Conservation (phyloP, 1,140 invertebrate species). For the Leptinotarsa defecta region DNA sequence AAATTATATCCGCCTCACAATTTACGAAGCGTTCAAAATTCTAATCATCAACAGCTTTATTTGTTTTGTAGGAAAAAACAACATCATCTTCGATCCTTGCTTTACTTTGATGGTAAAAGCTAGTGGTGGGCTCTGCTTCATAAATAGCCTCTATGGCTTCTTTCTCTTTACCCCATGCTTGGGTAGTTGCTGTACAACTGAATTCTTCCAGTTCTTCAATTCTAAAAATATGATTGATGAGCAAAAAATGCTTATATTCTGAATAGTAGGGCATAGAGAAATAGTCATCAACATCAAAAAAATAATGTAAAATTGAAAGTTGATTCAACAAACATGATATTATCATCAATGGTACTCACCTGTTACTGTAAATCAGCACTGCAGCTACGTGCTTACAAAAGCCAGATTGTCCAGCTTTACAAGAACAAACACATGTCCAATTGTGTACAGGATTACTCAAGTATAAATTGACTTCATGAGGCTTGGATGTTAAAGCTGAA, state of each 20-base stretch:
- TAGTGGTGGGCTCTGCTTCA: no score
- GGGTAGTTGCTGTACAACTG: neutral
- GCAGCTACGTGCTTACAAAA: neutral
- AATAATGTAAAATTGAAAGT: neutral
- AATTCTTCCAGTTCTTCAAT: neutral
- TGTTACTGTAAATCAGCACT: neutral
- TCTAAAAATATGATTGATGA: neutral
- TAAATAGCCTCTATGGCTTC: no score
- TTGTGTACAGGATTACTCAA: neutral
- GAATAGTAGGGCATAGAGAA: no score
- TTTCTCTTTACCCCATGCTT: no score
- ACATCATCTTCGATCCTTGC: no score
- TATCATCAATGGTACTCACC: neutral
- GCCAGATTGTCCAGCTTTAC: constrained; percentile 4
- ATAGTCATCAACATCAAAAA: neutral
- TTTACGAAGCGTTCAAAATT: no score
- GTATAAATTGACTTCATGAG: neutral
- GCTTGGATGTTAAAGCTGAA: neutral
- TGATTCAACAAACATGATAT: neutral
- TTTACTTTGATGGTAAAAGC: no score
- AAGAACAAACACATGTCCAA: neutral
- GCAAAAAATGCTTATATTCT: neutral
- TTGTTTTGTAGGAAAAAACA: no score
- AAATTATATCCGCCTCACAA: no score
- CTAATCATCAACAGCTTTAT: no score